These are phyloP conservation scores for Triplophysa rosa DNA, from an alignment of 2,113 vertebrate genomes.

Conservation along the genomic window DNA sequence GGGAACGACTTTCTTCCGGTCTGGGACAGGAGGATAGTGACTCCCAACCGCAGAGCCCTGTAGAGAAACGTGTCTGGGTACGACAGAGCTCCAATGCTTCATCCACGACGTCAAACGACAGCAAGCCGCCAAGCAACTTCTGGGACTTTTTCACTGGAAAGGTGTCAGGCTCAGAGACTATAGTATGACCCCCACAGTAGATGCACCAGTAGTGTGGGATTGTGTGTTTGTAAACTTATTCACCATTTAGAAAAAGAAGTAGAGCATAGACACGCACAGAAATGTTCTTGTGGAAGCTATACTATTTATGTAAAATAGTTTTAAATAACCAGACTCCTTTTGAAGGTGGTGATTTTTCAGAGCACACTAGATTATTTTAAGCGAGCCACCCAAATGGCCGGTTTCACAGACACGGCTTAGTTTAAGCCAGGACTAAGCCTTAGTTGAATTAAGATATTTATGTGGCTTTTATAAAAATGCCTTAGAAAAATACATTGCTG, in stretches of 20 bases:
- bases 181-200: conserved; percentile 67
- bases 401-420: too few relatives aligned
- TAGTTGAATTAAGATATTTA: too few relatives aligned
- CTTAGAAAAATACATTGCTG: too few relatives aligned
- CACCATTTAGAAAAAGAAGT: conserved; percentile 18
- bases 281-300: conserved; percentile 18
- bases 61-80: conserved; percentile 60
- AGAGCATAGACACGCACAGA: conserved; percentile 8
- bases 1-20: conserved; percentile 43
- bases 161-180: conserved; percentile 73
- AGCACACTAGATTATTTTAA: neutral
- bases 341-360: neutral
- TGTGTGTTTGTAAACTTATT: conserved; percentile 3
- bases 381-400: too few relatives aligned
- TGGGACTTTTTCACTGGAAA: conserved; percentile 82
- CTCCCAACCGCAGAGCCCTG: conserved; percentile 52
- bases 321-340: neutral
- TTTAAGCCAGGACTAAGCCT: too few relatives aligned
- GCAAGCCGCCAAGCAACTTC: conserved; percentile 68
- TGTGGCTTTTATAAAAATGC: too few relatives aligned
- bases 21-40: conserved; percentile 48
- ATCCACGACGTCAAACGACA: conserved; percentile 61
- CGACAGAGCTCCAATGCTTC: conserved; percentile 48
- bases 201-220: neutral
- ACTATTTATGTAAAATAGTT: conserved; percentile 11